These are phyloP conservation scores for Syrmaticus mikado DNA, from an alignment of 2,113 vertebrate species.

Conservation along the genomic window DNA sequence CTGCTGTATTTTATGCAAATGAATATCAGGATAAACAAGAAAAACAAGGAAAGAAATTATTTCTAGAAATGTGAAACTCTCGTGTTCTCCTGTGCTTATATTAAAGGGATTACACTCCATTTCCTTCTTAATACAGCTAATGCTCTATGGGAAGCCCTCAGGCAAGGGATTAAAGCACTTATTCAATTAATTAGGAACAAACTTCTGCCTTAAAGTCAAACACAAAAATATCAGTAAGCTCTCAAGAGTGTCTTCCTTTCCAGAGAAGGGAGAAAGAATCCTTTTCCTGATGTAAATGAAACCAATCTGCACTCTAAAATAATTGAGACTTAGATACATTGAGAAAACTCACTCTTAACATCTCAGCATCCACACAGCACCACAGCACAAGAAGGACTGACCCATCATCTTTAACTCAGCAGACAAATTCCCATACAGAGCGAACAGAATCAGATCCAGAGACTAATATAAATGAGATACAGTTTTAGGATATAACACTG, in stretches of 20 bases:
- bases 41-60: constrained; percentile 70
- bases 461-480: not conserved
- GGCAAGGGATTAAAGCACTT: constrained; percentile 82
- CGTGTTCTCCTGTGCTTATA: constrained; percentile 73
- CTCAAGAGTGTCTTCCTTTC: constrained; percentile 56
- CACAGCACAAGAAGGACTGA: not conserved
- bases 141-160: constrained; percentile 80
- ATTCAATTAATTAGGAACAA: constrained; percentile 83
- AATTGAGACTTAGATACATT: not conserved
- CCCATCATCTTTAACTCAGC: not conserved
- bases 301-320: not conserved
- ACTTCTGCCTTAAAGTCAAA: constrained; percentile 70
- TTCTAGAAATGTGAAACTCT: constrained; percentile 71
- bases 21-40: constrained; percentile 26
- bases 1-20: constrained; percentile 45
- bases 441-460: not conserved
- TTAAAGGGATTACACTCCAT: constrained; percentile 85
- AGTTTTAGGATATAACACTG: not conserved
- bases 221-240: constrained; percentile 64
- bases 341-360: not conserved
- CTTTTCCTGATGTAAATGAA: constrained; percentile 48
- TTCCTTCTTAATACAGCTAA: constrained; percentile 84
- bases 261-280: not conserved
- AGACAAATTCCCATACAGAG: not conserved
- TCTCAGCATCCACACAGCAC: not conserved